Base-by-base conservation (phyloP, 1,140 invertebrate genomes). In the Hylaeus anthracinus region DNA sequence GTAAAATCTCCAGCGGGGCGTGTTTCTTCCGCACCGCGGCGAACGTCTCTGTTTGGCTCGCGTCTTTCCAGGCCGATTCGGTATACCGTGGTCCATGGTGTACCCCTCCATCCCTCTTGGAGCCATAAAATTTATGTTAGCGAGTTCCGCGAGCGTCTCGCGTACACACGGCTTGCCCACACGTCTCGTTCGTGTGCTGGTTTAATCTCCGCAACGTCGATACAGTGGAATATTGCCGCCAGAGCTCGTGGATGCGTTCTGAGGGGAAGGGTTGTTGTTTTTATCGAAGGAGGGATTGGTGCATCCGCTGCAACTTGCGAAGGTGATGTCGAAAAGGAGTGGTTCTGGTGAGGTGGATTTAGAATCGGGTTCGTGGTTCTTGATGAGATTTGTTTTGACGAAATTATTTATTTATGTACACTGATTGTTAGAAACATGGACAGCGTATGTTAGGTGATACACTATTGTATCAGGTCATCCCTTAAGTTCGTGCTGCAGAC, bases 71-170 rank as follows among this genome's bases (percentile, higher is more conserved):
- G 39, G 43, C 43, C 64, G 64, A 65, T 65, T 65, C 64, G 3
- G 64, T 65, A 43, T 10, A 8, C 43, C 64, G 14, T 6, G 61
- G 61, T 48, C 43, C 43, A 9, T 10, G 64, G 64, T 10, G 14
- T 51, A 37, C 6, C 45, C 6, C 58, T 2, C 3, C 58, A 51
- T 5, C 65, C 8, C 45, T 8, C 45, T 45, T 5, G 45, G 45
- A 6, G 45, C 45, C 26, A 67, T 67, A 67, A 67, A 67, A 67
- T 67, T 67, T 67, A 67, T 67, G 65, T 67, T 67, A 66, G 15
- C 64, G 26, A 26, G 41, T 65, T 60, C n/a, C 6, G 58, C 26
- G n/a, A 43, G 41, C 41, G 9, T 5, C 45, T 51, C 61, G 39
- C 43, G 9, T 67, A 37, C 65, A 67, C 65, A n/a, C 65, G 65